These are phyloP conservation scores for Drosophila melanosoma DNA, from an alignment of 2,888 invertebrate genomes.

Conservation along the genomic window DNA sequence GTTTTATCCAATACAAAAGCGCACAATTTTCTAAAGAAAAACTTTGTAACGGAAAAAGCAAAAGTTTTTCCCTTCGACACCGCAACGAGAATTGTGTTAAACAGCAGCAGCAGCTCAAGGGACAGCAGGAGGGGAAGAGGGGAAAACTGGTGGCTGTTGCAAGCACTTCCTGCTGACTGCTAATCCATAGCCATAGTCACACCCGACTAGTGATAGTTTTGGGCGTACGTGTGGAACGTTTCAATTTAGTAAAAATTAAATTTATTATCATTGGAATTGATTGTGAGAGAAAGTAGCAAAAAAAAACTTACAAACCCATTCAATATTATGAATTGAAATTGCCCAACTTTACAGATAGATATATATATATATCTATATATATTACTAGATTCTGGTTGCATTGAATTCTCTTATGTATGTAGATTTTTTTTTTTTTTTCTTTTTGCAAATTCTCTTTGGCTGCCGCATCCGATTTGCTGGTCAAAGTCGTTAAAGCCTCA, in stretches of 20 bases:
- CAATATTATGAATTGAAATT: background rate
- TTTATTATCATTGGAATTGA: constrained; percentile 80
- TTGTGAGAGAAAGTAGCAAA: constrained; percentile 50
- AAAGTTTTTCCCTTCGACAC: constrained; percentile 76
- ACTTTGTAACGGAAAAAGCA: constrained; percentile 80
- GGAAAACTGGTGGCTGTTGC: constrained; percentile 7
- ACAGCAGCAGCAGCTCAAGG: constrained; percentile 42
- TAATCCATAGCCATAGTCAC: constrained; percentile 78
- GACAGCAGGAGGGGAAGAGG: constrained; percentile 1
- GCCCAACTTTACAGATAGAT: background rate
- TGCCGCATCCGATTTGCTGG: background rate
- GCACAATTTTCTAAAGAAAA: constrained; percentile 78
- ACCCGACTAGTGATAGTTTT: constrained; percentile 77
- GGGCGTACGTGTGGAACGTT: constrained; percentile 80
- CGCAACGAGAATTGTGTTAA: constrained; percentile 79
- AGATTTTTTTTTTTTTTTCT: background rate
- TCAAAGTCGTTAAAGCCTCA: constrained; percentile 77
- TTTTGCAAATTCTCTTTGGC: background rate
- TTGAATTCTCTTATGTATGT: constrained; percentile 14
- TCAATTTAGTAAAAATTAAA: constrained; percentile 79
- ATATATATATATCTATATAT: no score
- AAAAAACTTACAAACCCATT: background rate
- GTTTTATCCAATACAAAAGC: constrained; percentile 70
- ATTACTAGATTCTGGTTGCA: background rate
- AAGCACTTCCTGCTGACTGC: constrained; percentile 69